Conservation (phyloP, 2,888 invertebrate genomes). For the Agrypnus murinus region DNA sequence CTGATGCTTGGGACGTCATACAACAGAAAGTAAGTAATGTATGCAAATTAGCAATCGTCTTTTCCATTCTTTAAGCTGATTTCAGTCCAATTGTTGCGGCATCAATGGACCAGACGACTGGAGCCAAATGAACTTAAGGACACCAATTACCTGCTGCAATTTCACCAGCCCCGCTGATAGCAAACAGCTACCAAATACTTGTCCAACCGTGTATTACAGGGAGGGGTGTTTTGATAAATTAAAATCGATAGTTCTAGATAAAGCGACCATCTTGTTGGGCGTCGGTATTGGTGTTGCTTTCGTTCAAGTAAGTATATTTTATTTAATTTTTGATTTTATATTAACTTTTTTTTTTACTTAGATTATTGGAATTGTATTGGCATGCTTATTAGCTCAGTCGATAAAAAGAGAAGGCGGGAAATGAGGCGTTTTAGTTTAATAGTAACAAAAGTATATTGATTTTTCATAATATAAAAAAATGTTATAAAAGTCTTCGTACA, state of each 20-base stretch:
- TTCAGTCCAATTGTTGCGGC: constrained; percentile 66
- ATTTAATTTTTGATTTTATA: neutral
- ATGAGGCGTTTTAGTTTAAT: neutral
- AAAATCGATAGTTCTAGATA: constrained; percentile 73
- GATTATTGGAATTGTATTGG: constrained; percentile 88
- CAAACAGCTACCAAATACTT: constrained; percentile 75
- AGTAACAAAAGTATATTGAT: no score
- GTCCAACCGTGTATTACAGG: constrained; percentile 65
- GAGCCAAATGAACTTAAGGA: no score
- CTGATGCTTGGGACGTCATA: constrained; percentile 85
- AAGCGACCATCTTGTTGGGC: constrained; percentile 76
- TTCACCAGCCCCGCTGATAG: constrained; percentile 62
- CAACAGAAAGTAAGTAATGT: constrained; percentile 77
- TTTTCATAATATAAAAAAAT: no score
- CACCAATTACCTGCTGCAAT: no score
- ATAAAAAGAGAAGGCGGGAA: constrained; percentile 55
- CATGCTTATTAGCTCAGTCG: constrained; percentile 81
- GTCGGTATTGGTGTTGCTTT: constrained; percentile 80
- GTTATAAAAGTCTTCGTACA: no score
- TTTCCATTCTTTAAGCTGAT: neutral
- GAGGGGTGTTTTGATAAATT: constrained; percentile 76
- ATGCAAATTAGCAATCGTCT: no score
- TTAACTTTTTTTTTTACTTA: constrained; percentile 70
- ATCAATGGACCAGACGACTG: constrained; percentile 66
- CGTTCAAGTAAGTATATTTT: constrained; percentile 69